phyloP scores from a whole-genome alignment of 2,888 invertebrate species.

The Coleophora deauratella region DNA sequence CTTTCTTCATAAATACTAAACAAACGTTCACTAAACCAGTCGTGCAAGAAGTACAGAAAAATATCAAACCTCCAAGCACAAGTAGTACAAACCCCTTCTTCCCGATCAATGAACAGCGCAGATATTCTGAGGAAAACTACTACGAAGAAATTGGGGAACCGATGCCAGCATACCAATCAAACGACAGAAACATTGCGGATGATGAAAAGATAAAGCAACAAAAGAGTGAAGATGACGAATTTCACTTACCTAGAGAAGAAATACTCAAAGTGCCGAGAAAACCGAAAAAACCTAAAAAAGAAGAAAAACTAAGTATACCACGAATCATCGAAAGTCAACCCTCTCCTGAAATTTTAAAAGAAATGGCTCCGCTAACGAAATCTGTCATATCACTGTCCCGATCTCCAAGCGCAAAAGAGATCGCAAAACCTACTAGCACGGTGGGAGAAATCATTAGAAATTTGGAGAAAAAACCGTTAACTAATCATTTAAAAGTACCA shows the following conservation, averaged over 20 bases:
- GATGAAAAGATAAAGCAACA: constrained; percentile 49
- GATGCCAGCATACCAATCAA: constrained; percentile 18
- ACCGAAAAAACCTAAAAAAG: constrained; percentile 49
- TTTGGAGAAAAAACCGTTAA: constrained; percentile 32
- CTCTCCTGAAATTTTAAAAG: constrained; percentile 25
- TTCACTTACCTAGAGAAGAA: constrained; percentile 48
- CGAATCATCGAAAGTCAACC: constrained; percentile 7
- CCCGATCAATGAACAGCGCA: constrained; percentile 20
- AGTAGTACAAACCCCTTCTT: constrained; percentile 26
- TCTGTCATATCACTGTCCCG: constrained; percentile 54
- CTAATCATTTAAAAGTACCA: constrained; percentile 14
- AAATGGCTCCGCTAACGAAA: constrained; percentile 42
- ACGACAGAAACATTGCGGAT: constrained; percentile 51
- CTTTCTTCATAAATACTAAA: constrained; percentile 48
- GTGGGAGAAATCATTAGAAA: constrained; percentile 39
- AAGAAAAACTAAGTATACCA: constrained; percentile 18
- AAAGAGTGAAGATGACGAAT: constrained; percentile 31
- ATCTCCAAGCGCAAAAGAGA: constrained; percentile 51
- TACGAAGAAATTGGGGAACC: constrained; percentile 63
- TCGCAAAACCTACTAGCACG: constrained; percentile 23
- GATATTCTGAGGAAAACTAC: constrained; percentile 47
- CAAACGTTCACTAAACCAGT: constrained; percentile 25
- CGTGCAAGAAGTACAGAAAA: constrained; percentile 18
- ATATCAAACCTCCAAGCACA: constrained; percentile 9
- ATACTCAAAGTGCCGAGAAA: constrained; percentile 56